A percentile compares a stretch with the other conserved stretches of the same genome.
Evolutionary conservation across 2,113 vertebrate species (phyloP).

Genomic region (Macheiramphus alcinus): DNA sequence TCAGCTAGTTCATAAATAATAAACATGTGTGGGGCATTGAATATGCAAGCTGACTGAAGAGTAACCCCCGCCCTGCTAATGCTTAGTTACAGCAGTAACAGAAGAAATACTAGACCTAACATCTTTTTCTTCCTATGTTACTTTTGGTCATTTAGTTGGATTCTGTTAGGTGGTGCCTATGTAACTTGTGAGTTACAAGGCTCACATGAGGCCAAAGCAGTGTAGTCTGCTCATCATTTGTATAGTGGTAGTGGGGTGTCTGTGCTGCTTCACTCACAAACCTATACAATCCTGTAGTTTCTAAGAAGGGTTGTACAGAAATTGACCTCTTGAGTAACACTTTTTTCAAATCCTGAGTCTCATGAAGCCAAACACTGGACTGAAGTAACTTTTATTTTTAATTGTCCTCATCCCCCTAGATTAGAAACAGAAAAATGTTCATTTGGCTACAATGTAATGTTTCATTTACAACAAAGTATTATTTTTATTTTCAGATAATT

Average conservation of each 20-base stretch:
- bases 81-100: background rate
- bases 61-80: background rate
- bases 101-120: background rate
- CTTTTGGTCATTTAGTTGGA: background rate
- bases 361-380: background rate
- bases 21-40: background rate
- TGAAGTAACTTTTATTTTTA: background rate
- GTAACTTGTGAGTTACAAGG: background rate
- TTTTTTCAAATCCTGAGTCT: background rate
- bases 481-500: background rate
- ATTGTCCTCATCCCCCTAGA: accelerated
- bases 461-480: background rate
- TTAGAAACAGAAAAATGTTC: background rate
- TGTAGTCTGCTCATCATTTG: background rate
- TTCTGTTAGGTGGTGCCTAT: background rate
- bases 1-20: background rate
- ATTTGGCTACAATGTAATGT: background rate
- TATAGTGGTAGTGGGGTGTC: background rate
- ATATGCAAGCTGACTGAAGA: background rate
- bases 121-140: background rate
- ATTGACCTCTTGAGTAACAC: background rate
- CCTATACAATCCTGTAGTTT: background rate
- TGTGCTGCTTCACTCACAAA: background rate
- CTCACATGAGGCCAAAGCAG: background rate
- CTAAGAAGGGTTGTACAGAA: background rate